These are phyloP conservation scores for Torymus aiolomorphi DNA, from an alignment of 2,888 invertebrate species.

Conservation along the genomic window DNA sequence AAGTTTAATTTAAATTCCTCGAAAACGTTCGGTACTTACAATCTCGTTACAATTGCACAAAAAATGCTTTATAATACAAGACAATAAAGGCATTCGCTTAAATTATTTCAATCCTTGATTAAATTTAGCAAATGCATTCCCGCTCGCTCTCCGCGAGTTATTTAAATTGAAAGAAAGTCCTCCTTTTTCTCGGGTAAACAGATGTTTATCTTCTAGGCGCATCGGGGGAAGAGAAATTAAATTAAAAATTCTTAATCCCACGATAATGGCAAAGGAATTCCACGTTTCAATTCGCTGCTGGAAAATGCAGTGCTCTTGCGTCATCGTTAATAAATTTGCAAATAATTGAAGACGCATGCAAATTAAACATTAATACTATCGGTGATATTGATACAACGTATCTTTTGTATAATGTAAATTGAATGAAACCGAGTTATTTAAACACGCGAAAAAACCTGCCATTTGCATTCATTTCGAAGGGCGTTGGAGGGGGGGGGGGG, in stretches of 20 bases:
- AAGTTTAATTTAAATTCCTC: constrained; percentile 10
- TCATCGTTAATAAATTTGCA: background rate
- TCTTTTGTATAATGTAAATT: no score
- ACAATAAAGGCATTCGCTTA: constrained; percentile 1
- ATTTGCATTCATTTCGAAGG: no score
- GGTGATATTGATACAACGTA: no score
- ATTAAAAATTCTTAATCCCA: constrained; percentile 38
- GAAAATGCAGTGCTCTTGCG: background rate
- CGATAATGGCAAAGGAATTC: background rate
- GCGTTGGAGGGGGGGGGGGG: background rate
- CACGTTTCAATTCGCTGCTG: background rate
- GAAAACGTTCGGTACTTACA: constrained; percentile 6
- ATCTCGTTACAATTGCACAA: background rate
- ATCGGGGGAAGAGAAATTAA: constrained; percentile 3
- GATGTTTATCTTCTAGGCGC: constrained; percentile 14
- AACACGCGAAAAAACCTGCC: no score
- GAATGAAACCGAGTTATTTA: no score
- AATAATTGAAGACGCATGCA: no score
- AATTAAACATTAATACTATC: no score
- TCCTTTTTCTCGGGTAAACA: constrained; percentile 21
- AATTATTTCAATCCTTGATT: constrained; percentile 34
- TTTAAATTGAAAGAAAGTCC: constrained; percentile 35
- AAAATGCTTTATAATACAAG: background rate
- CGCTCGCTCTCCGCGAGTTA: constrained; percentile 1
- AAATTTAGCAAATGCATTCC: constrained; percentile 25